A percentile compares a stretch with the other conserved stretches of the same genome.
Evolutionary conservation across 92 coral and sea anemone genomes (phyloP).

Genomic region (Epizoanthus rinbou): DNA sequence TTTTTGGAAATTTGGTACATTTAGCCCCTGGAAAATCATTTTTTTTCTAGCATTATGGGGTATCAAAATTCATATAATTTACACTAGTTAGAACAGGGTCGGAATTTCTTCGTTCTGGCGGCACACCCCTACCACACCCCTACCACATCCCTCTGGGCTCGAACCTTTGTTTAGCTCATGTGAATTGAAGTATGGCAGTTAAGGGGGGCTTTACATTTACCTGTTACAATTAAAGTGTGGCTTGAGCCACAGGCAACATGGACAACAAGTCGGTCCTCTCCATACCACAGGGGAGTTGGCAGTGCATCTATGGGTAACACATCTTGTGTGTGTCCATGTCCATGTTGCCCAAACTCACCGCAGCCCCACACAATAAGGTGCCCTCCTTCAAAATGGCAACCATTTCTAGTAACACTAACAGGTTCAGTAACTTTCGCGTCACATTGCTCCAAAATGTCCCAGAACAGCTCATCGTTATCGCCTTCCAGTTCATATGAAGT

Average conservation of each 20-base stretch:
- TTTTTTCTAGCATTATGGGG: too few species aligned
- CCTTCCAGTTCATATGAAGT: not conserved
- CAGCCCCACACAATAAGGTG: constrained; percentile 94
- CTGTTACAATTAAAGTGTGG: constrained; percentile 88
- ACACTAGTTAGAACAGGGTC: too few species aligned
- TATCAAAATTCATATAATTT: too few species aligned
- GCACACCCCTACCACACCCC: not conserved
- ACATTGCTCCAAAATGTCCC: not conserved
- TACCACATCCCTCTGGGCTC: too few species aligned
- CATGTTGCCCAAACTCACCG: constrained; percentile 99
- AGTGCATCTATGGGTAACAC: constrained; percentile 55
- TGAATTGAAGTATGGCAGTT: too few species aligned
- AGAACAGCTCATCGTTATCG: not conserved
- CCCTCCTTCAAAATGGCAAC: constrained; percentile 45
- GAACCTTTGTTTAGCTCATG: too few species aligned
- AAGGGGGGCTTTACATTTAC: constrained; percentile 41
- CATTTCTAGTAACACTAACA: not conserved
- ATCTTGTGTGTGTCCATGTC: constrained; percentile 79
- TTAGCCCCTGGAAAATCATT: too few species aligned
- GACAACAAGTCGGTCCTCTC: constrained; percentile 69
- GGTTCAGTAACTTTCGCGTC: not conserved
- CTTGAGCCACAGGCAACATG: constrained; percentile 91
- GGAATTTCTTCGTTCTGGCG: too few species aligned
- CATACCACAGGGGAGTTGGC: constrained; percentile 67
- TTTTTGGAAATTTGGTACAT: not conserved